Evolutionary conservation across 2,797 vertebrate genomes (phyloP).

Genomic region (Falco rusticolus): DNA sequence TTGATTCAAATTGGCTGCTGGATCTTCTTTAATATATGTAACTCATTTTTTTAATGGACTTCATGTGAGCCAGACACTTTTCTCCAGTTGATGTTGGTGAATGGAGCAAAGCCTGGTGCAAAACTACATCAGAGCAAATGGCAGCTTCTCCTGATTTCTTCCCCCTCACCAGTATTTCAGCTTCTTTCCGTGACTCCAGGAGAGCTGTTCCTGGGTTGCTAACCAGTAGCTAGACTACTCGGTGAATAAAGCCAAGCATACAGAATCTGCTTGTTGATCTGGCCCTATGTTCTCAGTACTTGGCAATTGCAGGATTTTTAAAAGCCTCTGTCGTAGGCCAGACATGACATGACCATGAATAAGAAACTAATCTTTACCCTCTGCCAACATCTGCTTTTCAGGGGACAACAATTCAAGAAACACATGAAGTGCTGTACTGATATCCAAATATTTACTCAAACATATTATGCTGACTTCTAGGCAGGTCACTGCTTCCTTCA

Average conservation of each 20-base stretch:
- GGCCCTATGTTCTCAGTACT: not conserved
- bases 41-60: not conserved
- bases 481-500: not conserved
- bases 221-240: not conserved
- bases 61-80: not conserved
- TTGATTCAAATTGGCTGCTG: not conserved
- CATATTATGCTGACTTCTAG: not conserved
- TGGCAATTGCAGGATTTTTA: not conserved
- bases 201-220: not conserved
- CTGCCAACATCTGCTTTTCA: not conserved
- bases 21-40: not conserved
- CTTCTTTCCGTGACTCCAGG: not conserved
- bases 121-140: not conserved
- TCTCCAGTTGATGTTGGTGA: not conserved
- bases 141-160: not conserved
- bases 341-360: not conserved
- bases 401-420: not conserved
- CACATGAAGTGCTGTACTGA: not conserved
- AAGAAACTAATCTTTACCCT: not conserved
- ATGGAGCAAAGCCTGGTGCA: not conserved
- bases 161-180: not conserved
- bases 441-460: conserved; percentile 23
- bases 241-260: not conserved
- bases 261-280: not conserved
- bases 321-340: not conserved